These are phyloP conservation scores for Entomyzon cyanotis DNA, from an alignment of 2,113 vertebrate genomes.

Conservation along the genomic window DNA sequence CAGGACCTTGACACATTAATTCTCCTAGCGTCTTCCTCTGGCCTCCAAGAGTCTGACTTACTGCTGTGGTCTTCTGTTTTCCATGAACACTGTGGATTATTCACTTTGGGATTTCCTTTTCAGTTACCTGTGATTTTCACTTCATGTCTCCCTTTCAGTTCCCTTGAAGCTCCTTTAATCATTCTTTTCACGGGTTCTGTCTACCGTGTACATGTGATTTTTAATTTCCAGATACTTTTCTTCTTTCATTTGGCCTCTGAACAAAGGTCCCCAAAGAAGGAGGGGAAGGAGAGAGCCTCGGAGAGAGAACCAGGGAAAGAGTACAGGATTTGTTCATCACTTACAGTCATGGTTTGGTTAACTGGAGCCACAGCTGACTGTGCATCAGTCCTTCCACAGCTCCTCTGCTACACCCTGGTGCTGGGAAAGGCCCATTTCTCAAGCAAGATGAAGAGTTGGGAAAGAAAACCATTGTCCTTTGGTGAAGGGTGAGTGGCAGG, in stretches of 20 bases:
- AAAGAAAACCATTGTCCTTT: background rate
- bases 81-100: background rate
- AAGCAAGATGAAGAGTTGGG: background rate
- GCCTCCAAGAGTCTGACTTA: background rate
- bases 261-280: background rate
- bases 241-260: background rate
- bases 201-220: rapidly evolving
- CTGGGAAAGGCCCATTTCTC: background rate
- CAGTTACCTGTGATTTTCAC: background rate
- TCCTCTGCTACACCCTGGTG: background rate
- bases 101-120: background rate
- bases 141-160: background rate
- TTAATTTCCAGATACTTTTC: background rate
- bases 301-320: background rate
- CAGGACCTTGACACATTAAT: background rate
- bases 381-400: background rate
- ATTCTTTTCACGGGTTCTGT: background rate
- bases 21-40: background rate
- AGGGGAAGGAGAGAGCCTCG: background rate
- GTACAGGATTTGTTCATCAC: background rate
- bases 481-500: background rate
- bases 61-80: background rate
- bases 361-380: background rate
- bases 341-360: background rate
- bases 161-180: background rate